Evolutionary conservation across 2,888 invertebrate species (phyloP), one percentile per base, ranked within the genome.

Genomic region (Petrolisthes manimaculis): DNA sequence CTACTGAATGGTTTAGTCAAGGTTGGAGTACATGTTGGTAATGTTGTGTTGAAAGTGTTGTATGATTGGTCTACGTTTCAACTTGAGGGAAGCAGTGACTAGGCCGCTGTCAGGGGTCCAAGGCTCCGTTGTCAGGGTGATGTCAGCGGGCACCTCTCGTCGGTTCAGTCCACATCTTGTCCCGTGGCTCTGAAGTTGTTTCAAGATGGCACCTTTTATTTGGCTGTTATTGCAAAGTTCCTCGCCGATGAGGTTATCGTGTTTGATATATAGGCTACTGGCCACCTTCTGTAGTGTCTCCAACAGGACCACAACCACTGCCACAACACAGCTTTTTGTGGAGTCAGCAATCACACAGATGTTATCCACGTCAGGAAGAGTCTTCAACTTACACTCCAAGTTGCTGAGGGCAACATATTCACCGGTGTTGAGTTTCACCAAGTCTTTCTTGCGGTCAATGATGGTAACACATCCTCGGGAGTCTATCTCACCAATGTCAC

Each of bases 21-120:
- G 37, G 37, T 37, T 37, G 37, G 37, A 37, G 37, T 37, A 37
- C 37, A 37, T 37, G 37, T 37, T 37, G 2, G 1, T 37, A 37
- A 37, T 37, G 37, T 2, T 37, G 37, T 1, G 37, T 37, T 37
- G 37, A 2, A 37, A 37, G 37, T 37, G 37, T 37, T 37, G 37
- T 37, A 2, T 2, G 37, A 37, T 0, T 37, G 37, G 37, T 37
- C 2, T 37, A 37, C 37, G 37, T 61, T 88, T 99, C 93, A 99
- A 95, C 94, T 99, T 99, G 94, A 99, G 97, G 85, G 99, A 99
- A 91, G 99, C 99, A 61, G 99, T 99, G 12, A 99, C 98, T 81
- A 99, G 95, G 87, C 98, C 99, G 95, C 96, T 97, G 93, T 99
- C 99, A 0, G 99, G 99, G 0, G 98, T 97, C 99, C 99, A 99